phyloP scores from a whole-genome alignment of 1,140 invertebrate genomes.

The Coenobita brevimanus region DNA sequence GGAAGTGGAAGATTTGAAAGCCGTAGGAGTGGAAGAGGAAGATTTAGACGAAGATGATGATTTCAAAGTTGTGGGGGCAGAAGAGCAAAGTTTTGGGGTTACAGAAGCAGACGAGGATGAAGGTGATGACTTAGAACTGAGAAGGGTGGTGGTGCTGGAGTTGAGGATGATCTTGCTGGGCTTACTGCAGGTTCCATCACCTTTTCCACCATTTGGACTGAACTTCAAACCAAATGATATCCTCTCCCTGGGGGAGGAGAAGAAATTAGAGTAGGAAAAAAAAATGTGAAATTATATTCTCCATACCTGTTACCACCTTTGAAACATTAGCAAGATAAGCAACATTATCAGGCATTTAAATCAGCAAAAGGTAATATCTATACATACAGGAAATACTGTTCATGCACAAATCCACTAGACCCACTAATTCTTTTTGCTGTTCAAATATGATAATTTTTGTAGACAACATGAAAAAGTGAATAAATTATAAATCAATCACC shows the following conservation, averaged over 20 bases:
- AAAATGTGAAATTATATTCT: no score
- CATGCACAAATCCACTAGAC: no score
- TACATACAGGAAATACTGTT: no score
- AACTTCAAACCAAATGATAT: slow-evolving; percentile 59
- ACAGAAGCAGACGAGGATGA: slow-evolving; percentile 22
- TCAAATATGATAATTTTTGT: no score
- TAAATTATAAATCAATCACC: no score
- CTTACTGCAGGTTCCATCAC: slow-evolving; percentile 15
- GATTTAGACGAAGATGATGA: slow-evolving; percentile 19
- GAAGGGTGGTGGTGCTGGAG: not conserved
- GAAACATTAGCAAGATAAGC: no score
- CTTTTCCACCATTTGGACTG: not conserved
- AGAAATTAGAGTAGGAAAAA: no score
- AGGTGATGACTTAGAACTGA: not conserved
- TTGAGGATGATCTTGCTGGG: slow-evolving; percentile 32
- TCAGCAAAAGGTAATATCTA: no score
- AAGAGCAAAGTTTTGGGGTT: not conserved
- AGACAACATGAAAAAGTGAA: no score
- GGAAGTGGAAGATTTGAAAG: not conserved
- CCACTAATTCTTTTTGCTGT: no score
- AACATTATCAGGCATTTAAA: no score
- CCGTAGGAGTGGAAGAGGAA: not conserved
- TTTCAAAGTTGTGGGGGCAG: not conserved
- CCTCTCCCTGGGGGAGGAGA: slow-evolving; percentile 59
- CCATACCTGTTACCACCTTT: no score